A percentile compares a stretch with the other conserved stretches of the same genome.
Conservation (phyloP, 2,113 vertebrate species). For the Heterocephalus glaber region DNA sequence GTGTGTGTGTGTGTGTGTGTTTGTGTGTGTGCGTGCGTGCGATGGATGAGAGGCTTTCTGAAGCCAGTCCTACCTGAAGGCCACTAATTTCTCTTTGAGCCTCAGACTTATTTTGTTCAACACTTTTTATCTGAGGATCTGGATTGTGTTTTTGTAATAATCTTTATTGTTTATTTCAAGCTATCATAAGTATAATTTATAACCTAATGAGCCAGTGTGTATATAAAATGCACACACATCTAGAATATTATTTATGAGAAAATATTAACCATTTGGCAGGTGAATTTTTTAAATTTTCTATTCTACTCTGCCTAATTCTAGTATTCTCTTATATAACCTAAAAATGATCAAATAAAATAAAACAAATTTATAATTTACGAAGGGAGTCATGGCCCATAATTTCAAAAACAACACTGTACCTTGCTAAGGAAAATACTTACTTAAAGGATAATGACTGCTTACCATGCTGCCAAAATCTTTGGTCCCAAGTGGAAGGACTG, state of each 20-base stretch:
- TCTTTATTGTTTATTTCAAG: background rate
- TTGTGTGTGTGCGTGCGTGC: background rate
- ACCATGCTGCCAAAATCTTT: background rate
- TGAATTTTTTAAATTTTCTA: background rate
- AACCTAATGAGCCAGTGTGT: background rate
- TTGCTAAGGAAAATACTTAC: background rate
- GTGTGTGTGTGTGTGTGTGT: background rate
- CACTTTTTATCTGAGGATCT: background rate
- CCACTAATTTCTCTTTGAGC: background rate
- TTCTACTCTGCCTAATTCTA: background rate
- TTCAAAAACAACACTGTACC: background rate
- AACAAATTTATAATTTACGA: background rate
- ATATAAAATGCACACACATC: background rate
- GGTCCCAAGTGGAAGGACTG: background rate
- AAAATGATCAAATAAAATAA: background rate
- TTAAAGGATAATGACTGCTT: background rate
- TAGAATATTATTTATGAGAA: background rate
- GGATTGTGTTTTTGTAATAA: background rate
- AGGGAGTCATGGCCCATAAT: background rate
- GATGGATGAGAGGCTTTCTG: background rate
- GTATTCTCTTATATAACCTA: background rate
- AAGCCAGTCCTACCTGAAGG: background rate
- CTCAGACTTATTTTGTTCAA: rapidly evolving
- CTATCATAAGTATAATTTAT: background rate
- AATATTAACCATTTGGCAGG: background rate